Evolutionary conservation across 2,888 invertebrate genomes (phyloP), one percentile per base, ranked within the genome.

Genomic region (Mimumesa dahlbomi): DNA sequence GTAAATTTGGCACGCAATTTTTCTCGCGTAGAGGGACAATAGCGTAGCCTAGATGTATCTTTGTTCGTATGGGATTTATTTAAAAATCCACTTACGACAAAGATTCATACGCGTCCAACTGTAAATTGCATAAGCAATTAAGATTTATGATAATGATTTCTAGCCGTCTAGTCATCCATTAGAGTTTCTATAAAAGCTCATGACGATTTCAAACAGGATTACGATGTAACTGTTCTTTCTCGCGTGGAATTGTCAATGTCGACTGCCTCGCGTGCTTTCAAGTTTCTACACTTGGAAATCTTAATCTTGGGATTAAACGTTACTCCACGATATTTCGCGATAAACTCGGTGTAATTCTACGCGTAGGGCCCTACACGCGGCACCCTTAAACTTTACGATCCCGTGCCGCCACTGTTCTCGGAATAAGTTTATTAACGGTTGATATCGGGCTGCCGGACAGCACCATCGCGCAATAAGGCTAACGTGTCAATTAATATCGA

Each of bases 401-500:
- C n/a, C n/a, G n/a, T n/a, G n/a, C n/a, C n/a, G n/a, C n/a, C n/a
- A n/a, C 40, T 6, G 14, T 40, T 18, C 16, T 40, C 18, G 18
- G 40, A 7, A 25, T 25, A 40, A 18, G 9, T 40, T 40, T 40
- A 40, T 14, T n/a, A n/a, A n/a, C n/a, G n/a, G n/a, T n/a, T n/a
- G n/a, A n/a, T n/a, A n/a, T 25, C 46, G 22, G 13, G 18, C 31
- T 19, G 22, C 18, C 9, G 18, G 40, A 34, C 42, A 31, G 31
- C 29, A 16, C 18, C 25, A 13, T 22, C 48, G 36, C 42, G 73
- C 65, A 54, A 79, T 66, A 52, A 75, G 75, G 76, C 64, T 72
- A 81, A 81, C 81, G 68, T 74, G 82, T 81, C 82, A 73, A 82
- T 81, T 81, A 82, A 78, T 81, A 78, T 73, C 78, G 72, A 76